phyloP scores from a whole-genome alignment of 2,113 vertebrate species.

The Poecilia latipinna region DNA sequence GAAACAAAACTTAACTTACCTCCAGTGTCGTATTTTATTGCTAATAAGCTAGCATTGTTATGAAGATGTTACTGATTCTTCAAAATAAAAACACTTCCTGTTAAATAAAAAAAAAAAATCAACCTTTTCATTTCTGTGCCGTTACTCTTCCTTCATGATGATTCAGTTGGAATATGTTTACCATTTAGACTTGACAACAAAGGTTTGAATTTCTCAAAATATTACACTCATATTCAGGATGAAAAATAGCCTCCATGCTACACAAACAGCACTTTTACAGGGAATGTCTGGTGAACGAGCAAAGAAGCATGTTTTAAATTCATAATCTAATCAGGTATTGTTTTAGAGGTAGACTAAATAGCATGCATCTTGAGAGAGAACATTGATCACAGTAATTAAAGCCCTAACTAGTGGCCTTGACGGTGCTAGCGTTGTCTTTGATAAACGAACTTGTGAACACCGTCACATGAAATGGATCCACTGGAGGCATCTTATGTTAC shows the following conservation, averaged over 20 bases:
- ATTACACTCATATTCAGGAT: neutral
- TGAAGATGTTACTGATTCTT: neutral
- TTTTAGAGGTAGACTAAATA: neutral
- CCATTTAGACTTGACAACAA: neutral
- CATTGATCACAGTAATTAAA: neutral
- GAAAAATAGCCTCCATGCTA: too few relatives aligned
- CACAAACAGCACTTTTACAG: neutral
- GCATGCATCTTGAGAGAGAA: too few relatives aligned
- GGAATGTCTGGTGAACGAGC: neutral
- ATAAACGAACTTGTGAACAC: neutral
- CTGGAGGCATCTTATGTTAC: neutral
- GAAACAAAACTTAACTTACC: too few relatives aligned
- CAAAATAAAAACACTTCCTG: neutral
- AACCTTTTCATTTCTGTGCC: too few relatives aligned
- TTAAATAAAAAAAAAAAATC: neutral
- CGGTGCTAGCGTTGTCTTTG: neutral
- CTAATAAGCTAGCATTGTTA: neutral
- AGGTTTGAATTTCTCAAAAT: neutral
- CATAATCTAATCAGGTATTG: neutral
- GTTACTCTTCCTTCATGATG: neutral
- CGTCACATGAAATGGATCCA: too few relatives aligned
- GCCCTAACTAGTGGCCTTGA: neutral
- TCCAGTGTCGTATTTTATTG: neutral
- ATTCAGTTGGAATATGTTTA: neutral
- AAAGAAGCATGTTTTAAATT: neutral